Percentiles rank a stretch among this genome's conserved stretches.
Evolutionary conservation across 2,888 invertebrate species (phyloP).

Genomic region (Agrochola circellaris): DNA sequence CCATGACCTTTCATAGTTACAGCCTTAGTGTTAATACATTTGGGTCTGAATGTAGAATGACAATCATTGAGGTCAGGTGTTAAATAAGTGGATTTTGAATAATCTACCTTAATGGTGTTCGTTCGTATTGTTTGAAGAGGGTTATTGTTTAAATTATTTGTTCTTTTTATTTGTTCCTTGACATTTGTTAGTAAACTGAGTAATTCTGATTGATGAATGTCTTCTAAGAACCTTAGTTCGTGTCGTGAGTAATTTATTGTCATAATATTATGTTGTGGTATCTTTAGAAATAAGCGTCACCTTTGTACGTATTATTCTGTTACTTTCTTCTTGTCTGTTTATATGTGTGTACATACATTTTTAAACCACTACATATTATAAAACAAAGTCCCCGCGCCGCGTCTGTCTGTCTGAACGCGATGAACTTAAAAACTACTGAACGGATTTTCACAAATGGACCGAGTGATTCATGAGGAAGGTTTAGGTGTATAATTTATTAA

Average conservation of each 20-base stretch:
- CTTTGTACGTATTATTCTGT: background rate
- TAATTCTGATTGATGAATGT: constrained; percentile 33
- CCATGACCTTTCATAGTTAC: constrained; percentile 67
- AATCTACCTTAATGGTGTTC: constrained; percentile 50
- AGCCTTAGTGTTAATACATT: constrained; percentile 65
- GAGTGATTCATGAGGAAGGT: too few species aligned
- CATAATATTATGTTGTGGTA: constrained; percentile 17
- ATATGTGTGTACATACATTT: background rate
- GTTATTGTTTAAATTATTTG: constrained; percentile 31
- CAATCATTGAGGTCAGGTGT: constrained; percentile 65
- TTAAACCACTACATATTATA: too few species aligned
- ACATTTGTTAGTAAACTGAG: constrained; percentile 32
- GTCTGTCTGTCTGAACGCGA: too few species aligned
- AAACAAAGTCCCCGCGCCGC: too few species aligned
- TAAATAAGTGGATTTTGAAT: constrained; percentile 61
- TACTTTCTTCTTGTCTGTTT: background rate
- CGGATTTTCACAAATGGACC: too few species aligned
- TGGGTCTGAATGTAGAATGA: constrained; percentile 57
- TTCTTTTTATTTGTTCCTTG: constrained; percentile 15
- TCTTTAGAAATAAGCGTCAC: background rate
- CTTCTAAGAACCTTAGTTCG: constrained; percentile 22
- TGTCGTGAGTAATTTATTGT: constrained; percentile 23
- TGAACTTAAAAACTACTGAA: too few species aligned
- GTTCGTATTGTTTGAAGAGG: constrained; percentile 35
- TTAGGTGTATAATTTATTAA: too few species aligned